Base-by-base conservation (phyloP, 2,113 vertebrate species). In the Eurypyga helias region DNA sequence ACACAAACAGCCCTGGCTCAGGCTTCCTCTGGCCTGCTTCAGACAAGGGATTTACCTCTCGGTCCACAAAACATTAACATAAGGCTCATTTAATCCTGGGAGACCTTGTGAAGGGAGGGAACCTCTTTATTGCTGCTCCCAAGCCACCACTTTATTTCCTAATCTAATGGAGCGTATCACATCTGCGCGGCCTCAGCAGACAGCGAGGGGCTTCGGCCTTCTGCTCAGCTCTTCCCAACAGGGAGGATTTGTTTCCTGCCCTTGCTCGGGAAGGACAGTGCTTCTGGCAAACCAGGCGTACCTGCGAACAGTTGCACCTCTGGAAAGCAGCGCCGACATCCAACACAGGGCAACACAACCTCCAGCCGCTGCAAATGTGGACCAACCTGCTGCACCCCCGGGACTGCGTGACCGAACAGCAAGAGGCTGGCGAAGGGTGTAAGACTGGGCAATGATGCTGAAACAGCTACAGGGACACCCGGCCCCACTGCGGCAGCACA, bases 31-130 rank as follows among this genome's bases (percentile, higher is more conserved):
- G 17, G 31, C 25, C 46, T 77, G 24, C 38, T 83, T 92, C 62
- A 73, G 29, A 64, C n/a, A 45, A 15, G 17, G 10, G 16, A 76
- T 87, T 93, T 89, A 79, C 78, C 45, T 87, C 82, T 64, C 49
- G 23, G 43, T 94, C 77, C 70, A 89, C 38, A 67, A 55, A 93
- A 87, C 45, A 66, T 87, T 87, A 92, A 76, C 69, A 82, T 64
- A 79, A 84, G 83, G 91, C 57, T 95, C 65, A 81, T 67, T 91
- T 94, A 78, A 87, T 67, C 91, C 87, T 71, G 46, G 7, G 73
- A 94, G 95, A 93, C 78, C 77, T 58, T 21, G 33, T 13, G 46
- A 78, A 17, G 55, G 80, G 87, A 96, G 55, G 48, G 20, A 95
- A 79, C 65, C 60, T 91, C 61, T 76, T 78, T 60, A 94, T 31